Base-by-base conservation (phyloP, 2,113 vertebrate species). In the Colossoma macropomum region DNA sequence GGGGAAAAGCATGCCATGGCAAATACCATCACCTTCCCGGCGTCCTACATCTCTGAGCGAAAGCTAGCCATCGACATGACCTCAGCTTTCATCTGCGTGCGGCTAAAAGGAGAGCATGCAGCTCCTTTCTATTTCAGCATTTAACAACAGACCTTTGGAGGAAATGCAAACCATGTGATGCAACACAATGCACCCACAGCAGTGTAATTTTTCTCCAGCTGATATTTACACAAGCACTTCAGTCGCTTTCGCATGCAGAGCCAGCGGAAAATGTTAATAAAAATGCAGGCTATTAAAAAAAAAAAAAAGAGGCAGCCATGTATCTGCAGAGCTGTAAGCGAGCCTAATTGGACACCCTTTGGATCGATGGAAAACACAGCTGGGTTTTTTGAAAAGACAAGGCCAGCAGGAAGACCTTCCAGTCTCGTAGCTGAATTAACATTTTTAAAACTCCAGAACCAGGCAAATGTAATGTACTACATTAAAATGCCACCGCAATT, bases 401-500 rank as follows among this genome's bases (percentile, higher is more conserved):
- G 59, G 69, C 62, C 84, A 86, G 70, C 50, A 62, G 50, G 54
- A 59, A 77, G 75, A 84, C 66, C 59, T 74, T 63, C 45, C 59
- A 74, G 50, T 68, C 25, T 65, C 59, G 16, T 30, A 62, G 63
- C 69, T 84, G 77, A 83, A 70, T 77, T 81, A 78, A 81, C 59
- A 32, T 81, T 65, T 71, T 73, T 27, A 76, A 81, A 85, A 82
- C 32, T 50, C 34, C 34, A 75, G 38, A 80, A 38, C 56, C 25
- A 34, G 38, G 85, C 66, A 74, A 86, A 81, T 70, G 41, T 34
- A 81, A 70, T 73, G 80, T 75, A 48, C 38, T 66, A 84, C 79
- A 88, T 85, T 65, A 63, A 86, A 91, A 89, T 89, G 76, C 77
- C 88, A 79, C 77, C 41, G 32, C 82, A 88, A 87, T 91, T 87